Evolutionary conservation across 2,888 invertebrate genomes (phyloP).

Genomic region (Cheilosia soror): DNA sequence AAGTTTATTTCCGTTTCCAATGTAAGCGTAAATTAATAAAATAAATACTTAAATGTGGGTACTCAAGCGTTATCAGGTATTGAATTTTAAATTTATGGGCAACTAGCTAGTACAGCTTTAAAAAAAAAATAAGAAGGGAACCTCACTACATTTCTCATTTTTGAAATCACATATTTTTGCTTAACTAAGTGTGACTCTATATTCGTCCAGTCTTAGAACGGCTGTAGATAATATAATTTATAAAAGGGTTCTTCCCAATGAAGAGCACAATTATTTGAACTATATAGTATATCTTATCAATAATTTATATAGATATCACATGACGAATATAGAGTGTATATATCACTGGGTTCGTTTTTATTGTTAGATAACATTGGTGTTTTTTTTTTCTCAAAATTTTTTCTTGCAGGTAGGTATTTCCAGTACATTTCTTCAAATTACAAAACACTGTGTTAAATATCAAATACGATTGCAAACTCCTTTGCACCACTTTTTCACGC

Average conservation of each 20-base stretch:
- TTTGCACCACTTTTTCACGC: constrained; percentile 13
- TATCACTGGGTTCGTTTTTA: constrained; percentile 15
- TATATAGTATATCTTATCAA: constrained; percentile 58
- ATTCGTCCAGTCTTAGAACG: background rate
- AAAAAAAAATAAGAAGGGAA: too few species aligned
- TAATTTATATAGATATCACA: constrained; percentile 51
- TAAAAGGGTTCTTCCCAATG: background rate
- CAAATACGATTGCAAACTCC: background rate
- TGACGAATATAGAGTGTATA: constrained; percentile 36
- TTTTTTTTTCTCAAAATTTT: background rate
- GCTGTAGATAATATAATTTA: background rate
- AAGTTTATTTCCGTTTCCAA: too few species aligned
- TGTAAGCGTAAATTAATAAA: too few species aligned
- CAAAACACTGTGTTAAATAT: background rate
- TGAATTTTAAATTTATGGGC: too few species aligned
- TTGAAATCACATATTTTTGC: background rate
- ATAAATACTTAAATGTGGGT: too few species aligned
- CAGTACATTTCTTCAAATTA: background rate
- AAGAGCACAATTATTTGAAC: constrained; percentile 4
- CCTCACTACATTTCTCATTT: too few species aligned
- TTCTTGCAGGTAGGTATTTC: background rate
- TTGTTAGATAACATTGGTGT: constrained; percentile 36
- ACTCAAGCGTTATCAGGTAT: too few species aligned
- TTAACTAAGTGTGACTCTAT: background rate
- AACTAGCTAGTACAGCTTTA: too few species aligned